phyloP scores from a whole-genome alignment of 2,113 vertebrate genomes.

The pig (Sus scrofa) region T2T-Sscrofa CM000819.6:77510001-77510500 shows the following conservation, averaged over 20 bases:
- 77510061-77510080: not conserved
- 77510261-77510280: not conserved
- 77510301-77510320: constrained; percentile 15
- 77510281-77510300: not conserved
- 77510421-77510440: no score
- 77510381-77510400: no score
- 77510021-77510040: not conserved
- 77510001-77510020: not conserved
- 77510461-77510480: no score
- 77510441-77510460: no score
- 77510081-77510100: not conserved
- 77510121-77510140: constrained; percentile 17
- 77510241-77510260: not conserved
- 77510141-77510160: not conserved
- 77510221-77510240: not conserved
- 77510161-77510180: not conserved
- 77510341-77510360: no score
- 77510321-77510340: no score
- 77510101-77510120: not conserved
- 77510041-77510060: not conserved
- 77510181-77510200: not conserved
- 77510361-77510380: no score
- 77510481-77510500: no score
- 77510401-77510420: no score
- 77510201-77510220: not conserved